Evolutionary conservation across 2,888 invertebrate genomes (phyloP).

Genomic region (Diarsia brunnea): DNA sequence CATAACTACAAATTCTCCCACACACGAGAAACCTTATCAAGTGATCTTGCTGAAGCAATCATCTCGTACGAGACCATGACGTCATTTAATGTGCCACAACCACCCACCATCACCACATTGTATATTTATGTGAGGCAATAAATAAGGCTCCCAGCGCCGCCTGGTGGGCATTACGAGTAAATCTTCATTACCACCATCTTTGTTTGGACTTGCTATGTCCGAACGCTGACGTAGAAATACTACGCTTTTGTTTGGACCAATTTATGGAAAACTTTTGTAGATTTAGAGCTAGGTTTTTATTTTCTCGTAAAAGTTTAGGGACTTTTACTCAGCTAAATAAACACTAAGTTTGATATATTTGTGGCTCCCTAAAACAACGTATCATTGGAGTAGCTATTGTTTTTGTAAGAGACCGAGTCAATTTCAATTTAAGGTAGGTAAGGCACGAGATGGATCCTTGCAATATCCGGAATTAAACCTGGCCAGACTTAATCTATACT

Average conservation of each 20-base stretch:
- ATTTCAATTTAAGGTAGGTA: constrained; percentile 8
- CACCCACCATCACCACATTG: neutral
- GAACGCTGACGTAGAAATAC: constrained; percentile 41
- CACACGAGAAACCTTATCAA: neutral
- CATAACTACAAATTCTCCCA: neutral
- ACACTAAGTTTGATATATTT: neutral
- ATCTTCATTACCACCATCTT: constrained; percentile 53
- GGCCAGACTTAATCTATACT: neutral
- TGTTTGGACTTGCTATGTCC: constrained; percentile 46
- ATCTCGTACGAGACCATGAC: constrained; percentile 12
- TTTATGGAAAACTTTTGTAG: constrained; percentile 28
- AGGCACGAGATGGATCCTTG: neutral
- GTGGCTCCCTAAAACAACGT: constrained; percentile 21
- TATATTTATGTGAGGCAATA: constrained; percentile 32
- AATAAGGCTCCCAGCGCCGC: constrained; percentile 9
- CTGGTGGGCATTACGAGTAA: constrained; percentile 32
- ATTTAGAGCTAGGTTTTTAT: constrained; percentile 19
- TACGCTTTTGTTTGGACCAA: constrained; percentile 21
- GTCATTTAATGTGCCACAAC: constrained; percentile 24
- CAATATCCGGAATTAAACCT: constrained; percentile 2
- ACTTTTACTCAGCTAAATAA: neutral
- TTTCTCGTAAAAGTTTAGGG: constrained; percentile 3
- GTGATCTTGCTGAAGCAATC: constrained; percentile 23
- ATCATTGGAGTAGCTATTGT: neutral
- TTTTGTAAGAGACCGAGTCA: constrained; percentile 10